Evolutionary conservation across 2,888 invertebrate genomes (phyloP), one percentile per base, ranked within the genome.

Genomic region (Erebia ligea): DNA sequence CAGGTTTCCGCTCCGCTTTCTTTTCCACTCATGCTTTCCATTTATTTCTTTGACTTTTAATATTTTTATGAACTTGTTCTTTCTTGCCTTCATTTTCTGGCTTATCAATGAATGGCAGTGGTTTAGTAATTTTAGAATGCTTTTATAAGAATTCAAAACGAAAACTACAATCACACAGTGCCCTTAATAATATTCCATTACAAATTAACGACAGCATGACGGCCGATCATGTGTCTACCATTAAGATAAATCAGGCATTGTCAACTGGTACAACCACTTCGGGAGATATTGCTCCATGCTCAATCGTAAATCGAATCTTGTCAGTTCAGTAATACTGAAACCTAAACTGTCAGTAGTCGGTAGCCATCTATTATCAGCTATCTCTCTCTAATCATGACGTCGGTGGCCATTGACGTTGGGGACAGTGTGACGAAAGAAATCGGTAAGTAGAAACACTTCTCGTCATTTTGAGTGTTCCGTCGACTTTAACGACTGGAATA

Each of bases 321-420:
- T 76, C 74, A 70, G 67, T 54, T 54, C 64, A 40, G 64, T 64
- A 59, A 68, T 61, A 69, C 73, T 72, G 68, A 78, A 81, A 82
- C 84, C 81, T 81, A 81, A 82, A 84, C 83, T 86, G 87, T 88
- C 86, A 88, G 86, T 81, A 82, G 83, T 85, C 88, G 83, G 87
- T 88, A 89, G 89, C 86, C 87, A 88, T 90, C 89, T 88, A 90
- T 92, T 89, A 90, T 82, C 80, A 76, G 77, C 83, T 84, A 87
- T 89, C 87, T 86, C 84, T 86, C 84, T 82, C 83, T 80, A 83
- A 85, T 87, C 88, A 72, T 78, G 82, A 68, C 72, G 70, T 81
- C 82, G 83, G 84, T 84, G 87, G 85, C 79, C 79, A 79, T 80
- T 80, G 81, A 80, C 79, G 79, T 79, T 63, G 45, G 62, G 52